phyloP scores from a whole-genome alignment of 2,113 vertebrate genomes.

The Corythornis vintsioides region DNA sequence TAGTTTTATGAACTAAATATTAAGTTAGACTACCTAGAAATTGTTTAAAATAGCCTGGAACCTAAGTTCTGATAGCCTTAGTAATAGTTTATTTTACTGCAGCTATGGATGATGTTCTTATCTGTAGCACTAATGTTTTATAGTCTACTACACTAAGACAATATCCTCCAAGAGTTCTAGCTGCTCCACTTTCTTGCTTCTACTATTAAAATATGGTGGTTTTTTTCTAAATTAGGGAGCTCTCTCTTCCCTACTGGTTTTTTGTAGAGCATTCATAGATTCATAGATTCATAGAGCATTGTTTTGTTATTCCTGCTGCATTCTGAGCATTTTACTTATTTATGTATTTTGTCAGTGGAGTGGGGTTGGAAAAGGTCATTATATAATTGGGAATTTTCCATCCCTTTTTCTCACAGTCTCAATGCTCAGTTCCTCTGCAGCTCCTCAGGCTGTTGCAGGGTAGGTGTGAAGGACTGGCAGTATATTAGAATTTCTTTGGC shows the following conservation, averaged over 20 bases:
- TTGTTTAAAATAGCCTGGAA: neutral
- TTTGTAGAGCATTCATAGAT: neutral
- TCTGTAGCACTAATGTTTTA: neutral
- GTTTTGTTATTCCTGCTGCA: constrained; percentile 10
- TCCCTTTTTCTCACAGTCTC: constrained; percentile 34
- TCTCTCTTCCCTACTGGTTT: neutral
- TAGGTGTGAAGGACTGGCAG: neutral
- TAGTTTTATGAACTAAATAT: neutral
- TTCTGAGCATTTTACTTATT: constrained; percentile 40
- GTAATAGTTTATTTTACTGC: neutral
- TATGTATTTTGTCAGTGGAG: constrained; percentile 13
- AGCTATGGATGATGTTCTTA: neutral
- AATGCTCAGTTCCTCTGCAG: constrained; percentile 32
- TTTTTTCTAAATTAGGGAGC: neutral
- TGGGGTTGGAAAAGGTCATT: constrained; percentile 26
- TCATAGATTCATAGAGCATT: neutral
- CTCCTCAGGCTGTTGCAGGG: neutral
- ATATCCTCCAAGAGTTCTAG: neutral
- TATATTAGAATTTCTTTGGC: neutral
- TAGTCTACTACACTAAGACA: neutral
- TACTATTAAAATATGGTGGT: neutral
- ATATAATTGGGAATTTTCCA: constrained; percentile 56
- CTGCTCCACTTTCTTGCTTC: neutral
- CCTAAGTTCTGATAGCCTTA: neutral
- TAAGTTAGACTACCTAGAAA: neutral